Base-by-base conservation (phyloP, 2,888 invertebrate genomes). In the Chymomyza fuscimana region DNA sequence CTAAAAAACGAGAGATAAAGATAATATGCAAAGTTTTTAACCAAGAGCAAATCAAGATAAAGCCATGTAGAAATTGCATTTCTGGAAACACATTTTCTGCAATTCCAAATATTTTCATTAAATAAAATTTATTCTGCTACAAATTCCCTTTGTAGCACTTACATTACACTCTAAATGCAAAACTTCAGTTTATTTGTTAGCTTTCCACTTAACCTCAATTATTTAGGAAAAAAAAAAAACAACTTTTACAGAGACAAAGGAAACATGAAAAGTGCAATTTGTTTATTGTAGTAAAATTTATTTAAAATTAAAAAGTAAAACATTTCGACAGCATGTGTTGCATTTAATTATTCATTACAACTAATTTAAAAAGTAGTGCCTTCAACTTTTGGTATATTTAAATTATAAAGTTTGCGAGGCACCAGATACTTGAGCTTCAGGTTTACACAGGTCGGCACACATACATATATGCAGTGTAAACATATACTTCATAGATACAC, bases 271-370 rank as follows among this genome's bases (percentile, higher is more conserved):
- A 5, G 32, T 32, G 32, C 32, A 5, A 32, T 9, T 32, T 32
- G 32, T 32, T 32, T 32, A 5, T 25, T 4, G 25, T 25, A 25
- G 32, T 2, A 32, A 5, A 32, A 32, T 7, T 0, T 7, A 32
- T 7, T 7, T 3, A 32, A 32, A 32, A 32, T 5, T 12, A 46
- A 12, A 46, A 46, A 12, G 1, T 46, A 4, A 46, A 46, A 12
- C 40, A 46, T 12, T 46, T 46, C 12, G 4, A 46, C 63, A 64
- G 69, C 81, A 86, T 81, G 75, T 73, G 74, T 76, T 79, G 81
- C 76, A 73, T 74, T 86, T 84, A 83, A 84, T 86, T 83, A 86
- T 83, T 81, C 82, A 86, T 84, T 74, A 76, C 67, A 84, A 81
- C 87, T 86, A 86, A 83, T 83, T 87, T 83, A 75, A 82, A 83